These are phyloP conservation scores for Drosophila fungiperda DNA, from an alignment of 2,888 invertebrate genomes.

Conservation along the genomic window DNA sequence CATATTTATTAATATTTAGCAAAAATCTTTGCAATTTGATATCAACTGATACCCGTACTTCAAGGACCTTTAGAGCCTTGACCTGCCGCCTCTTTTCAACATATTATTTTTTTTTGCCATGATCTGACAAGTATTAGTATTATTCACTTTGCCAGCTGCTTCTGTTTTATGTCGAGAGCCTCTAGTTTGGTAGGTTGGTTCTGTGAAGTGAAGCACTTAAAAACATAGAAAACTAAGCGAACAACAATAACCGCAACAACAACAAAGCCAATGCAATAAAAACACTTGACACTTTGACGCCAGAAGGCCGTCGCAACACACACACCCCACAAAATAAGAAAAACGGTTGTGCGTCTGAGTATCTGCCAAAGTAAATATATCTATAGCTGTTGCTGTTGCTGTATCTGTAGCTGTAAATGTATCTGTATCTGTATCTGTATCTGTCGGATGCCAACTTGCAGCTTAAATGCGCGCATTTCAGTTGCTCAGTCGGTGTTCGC, in stretches of 20 bases:
- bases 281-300: conserved; percentile 75
- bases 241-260: conserved; percentile 39
- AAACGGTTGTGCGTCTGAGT: conserved; percentile 18
- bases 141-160: background rate
- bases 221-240: conserved; percentile 42
- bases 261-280: conserved; percentile 62
- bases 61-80: background rate
- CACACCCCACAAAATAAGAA: conserved; percentile 22
- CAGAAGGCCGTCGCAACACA: conserved; percentile 24
- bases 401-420: conserved; percentile 13
- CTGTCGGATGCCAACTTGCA: conserved; percentile 40
- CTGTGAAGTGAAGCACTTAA: conserved; percentile 59
- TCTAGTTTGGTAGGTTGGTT: background rate
- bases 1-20: too few species aligned
- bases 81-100: background rate
- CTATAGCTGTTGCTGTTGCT: conserved; percentile 30
- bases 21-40: background rate
- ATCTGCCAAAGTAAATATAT: conserved; percentile 29
- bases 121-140: conserved; percentile 8
- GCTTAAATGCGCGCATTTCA: conserved; percentile 30
- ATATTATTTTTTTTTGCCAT: background rate
- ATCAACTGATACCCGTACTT: too few species aligned
- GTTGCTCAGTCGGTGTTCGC: conserved; percentile 7
- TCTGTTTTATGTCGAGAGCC: conserved; percentile 25
- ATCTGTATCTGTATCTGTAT: background rate